A percentile compares a stretch with the other conserved stretches of the same genome.
These are phyloP conservation scores for Rhimphoctona megacephalus DNA, from an alignment of 2,888 invertebrate species.

Conservation along the genomic window DNA sequence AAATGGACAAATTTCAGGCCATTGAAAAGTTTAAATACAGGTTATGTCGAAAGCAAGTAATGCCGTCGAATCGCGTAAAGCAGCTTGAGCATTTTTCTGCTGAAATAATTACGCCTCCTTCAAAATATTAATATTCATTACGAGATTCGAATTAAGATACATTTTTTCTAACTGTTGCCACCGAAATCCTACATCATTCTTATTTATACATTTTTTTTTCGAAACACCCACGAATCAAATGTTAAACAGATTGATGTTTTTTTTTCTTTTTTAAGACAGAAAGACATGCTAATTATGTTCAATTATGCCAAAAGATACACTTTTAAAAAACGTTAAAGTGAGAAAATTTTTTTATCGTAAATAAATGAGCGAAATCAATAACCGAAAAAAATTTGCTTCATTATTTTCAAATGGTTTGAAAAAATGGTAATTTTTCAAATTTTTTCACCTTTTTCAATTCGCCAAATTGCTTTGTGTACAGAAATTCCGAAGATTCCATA, in stretches of 20 bases:
- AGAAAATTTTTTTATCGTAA: neutral
- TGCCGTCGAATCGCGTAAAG: neutral
- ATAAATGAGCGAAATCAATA: neutral
- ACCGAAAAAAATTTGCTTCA: neutral
- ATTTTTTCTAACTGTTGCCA: neutral
- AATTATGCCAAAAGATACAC: neutral
- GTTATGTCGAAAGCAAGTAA: neutral
- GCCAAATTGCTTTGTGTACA: no score
- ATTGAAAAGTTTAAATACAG: neutral
- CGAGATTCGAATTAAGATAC: neutral
- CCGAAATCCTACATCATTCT: neutral
- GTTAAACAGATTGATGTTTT: neutral
- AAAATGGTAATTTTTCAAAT: no score
- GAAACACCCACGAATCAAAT: neutral
- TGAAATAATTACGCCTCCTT: neutral
- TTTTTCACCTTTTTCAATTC: no score
- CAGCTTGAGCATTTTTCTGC: neutral
- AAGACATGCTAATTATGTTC: neutral
- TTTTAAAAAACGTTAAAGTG: neutral
- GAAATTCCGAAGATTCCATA: no score
- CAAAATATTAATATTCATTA: constrained; percentile 34
- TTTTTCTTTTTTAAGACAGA: neutral
- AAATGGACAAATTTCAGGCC: neutral
- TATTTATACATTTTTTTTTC: neutral
- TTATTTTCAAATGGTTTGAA: no score